These are phyloP conservation scores for Glossosoma conforme DNA, from an alignment of 1,140 invertebrate species.

Conservation along the genomic window DNA sequence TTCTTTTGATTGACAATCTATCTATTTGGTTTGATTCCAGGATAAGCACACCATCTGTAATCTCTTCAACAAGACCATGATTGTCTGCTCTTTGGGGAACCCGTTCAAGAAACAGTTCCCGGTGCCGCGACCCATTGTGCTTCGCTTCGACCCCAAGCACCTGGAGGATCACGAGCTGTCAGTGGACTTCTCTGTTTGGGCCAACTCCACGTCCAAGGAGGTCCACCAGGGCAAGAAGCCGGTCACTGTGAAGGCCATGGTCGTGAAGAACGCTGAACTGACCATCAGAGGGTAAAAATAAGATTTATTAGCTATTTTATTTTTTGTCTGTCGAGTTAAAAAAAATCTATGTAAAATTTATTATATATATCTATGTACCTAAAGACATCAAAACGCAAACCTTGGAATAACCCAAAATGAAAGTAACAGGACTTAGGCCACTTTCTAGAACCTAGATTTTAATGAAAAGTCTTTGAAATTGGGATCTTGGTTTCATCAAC, in stretches of 20 bases:
- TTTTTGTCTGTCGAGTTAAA: no score
- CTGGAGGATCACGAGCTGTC: slow-evolving; percentile 64
- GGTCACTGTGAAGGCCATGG: slow-evolving; percentile 54
- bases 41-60: slow-evolving; percentile 61
- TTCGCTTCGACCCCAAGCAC: slow-evolving; percentile 75
- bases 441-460: no score
- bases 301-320: no score
- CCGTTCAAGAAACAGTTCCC: slow-evolving; percentile 68
- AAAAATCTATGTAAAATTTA: no score
- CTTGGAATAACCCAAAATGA: no score
- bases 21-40: slow-evolving; percentile 37
- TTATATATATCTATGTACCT: no score
- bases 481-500: no score
- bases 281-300: slow-evolving; percentile 77
- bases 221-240: slow-evolving; percentile 52
- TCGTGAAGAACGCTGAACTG: slow-evolving; percentile 79
- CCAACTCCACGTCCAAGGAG: slow-evolving; percentile 84
- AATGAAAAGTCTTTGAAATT: no score
- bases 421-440: no score
- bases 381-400: no score
- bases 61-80: slow-evolving; percentile 66
- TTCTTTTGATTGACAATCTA: no score
- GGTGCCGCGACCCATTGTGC: slow-evolving; percentile 53
- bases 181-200: slow-evolving; percentile 68
- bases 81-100: slow-evolving; percentile 82